phyloP scores from a whole-genome alignment of 2,113 vertebrate species.

The Paralichthys olivaceus region DNA sequence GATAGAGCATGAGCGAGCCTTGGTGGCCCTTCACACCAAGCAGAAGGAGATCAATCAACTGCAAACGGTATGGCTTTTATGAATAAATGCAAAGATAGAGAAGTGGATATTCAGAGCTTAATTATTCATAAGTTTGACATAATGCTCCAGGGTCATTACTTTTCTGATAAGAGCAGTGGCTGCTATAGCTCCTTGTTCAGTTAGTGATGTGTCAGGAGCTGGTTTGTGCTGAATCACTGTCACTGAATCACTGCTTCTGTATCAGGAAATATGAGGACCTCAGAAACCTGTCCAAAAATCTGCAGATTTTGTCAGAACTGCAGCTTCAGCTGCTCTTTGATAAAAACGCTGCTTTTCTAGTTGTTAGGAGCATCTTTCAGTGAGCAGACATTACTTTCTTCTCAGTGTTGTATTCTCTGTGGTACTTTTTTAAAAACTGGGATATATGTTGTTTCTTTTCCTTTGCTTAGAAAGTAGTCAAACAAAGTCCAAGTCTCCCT shows the following conservation, averaged over 20 bases:
- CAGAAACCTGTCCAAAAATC: constrained; percentile 24
- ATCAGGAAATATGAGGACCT: constrained; percentile 37
- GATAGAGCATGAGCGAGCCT: constrained; percentile 93
- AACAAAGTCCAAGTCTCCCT: not conserved
- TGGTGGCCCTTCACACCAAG: constrained; percentile 90
- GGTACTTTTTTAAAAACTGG: not conserved
- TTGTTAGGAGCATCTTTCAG: constrained; percentile 21
- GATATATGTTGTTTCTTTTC: not conserved
- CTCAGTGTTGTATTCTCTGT: not conserved
- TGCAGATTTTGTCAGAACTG: constrained; percentile 24
- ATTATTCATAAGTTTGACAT: not conserved
- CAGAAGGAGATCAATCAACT: constrained; percentile 93
- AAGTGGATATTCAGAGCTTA: constrained; percentile 1
- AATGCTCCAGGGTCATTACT: not conserved
- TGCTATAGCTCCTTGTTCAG: constrained; percentile 23
- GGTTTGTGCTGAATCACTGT: constrained; percentile 61
- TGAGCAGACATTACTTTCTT: not conserved
- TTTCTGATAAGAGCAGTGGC: constrained; percentile 15
- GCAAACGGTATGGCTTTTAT: constrained; percentile 86
- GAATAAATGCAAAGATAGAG: not conserved
- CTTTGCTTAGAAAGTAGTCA: not conserved
- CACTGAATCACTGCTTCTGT: constrained; percentile 52
- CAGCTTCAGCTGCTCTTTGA: constrained; percentile 12
- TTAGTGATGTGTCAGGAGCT: constrained; percentile 37
- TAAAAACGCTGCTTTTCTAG: constrained; percentile 40